Evolutionary conservation across 2,888 invertebrate genomes (phyloP).

Genomic region (Ormia ochracea): DNA sequence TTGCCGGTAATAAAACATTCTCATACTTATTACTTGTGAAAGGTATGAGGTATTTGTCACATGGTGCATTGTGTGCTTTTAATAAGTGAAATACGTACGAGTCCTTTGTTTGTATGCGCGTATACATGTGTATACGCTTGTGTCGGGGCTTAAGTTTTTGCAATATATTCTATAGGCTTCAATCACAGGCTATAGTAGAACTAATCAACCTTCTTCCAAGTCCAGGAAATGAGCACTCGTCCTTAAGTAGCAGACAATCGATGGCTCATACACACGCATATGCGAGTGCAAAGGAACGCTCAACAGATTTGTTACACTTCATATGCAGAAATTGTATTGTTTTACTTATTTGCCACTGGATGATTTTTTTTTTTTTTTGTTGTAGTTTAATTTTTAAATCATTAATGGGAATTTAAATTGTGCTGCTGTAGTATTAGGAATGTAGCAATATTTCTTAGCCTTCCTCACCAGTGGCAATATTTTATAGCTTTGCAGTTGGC

Average conservation of each 20-base stretch:
- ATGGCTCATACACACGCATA: background rate
- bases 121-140: background rate
- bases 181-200: constrained; percentile 11
- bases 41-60: constrained; percentile 21
- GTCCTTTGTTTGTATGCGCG: background rate
- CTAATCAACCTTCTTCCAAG: constrained; percentile 35
- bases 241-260: constrained; percentile 49
- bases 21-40: background rate
- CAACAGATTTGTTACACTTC: constrained; percentile 43
- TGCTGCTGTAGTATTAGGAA: background rate
- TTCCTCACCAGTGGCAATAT: background rate
- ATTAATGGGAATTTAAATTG: background rate
- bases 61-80: background rate
- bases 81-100: background rate
- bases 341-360: constrained; percentile 2
- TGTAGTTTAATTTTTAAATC: background rate
- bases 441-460: background rate
- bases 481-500: background rate
- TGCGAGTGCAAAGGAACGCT: no score
- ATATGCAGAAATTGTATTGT: constrained; percentile 29
- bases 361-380: background rate
- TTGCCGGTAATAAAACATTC: background rate
- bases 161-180: background rate
- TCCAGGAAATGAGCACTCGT: constrained; percentile 38
- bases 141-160: no score